Evolutionary conservation across 2,888 invertebrate genomes (phyloP), one percentile per base, ranked within the genome.

Genomic region (Agelastica alni): DNA sequence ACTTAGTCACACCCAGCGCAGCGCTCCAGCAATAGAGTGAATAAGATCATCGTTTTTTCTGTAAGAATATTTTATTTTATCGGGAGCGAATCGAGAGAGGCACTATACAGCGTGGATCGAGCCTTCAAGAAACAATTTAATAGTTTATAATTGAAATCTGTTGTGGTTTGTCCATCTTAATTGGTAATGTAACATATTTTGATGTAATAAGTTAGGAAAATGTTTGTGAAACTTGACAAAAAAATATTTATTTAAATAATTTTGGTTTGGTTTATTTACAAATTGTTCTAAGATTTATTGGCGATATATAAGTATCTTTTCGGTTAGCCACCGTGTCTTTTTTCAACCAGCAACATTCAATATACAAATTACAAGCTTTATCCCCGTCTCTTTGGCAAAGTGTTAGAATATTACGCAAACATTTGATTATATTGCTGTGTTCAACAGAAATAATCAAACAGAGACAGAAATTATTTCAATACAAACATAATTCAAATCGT

Each of bases 241-340:
- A 62, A 63, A 43, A 30, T 43, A n/a, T 43, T 43, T 4, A 16
- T 67, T 65, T 69, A 67, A 64, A 68, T 66, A 66, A 65, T 58
- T 61, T 48, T 49, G 44, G 12, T 53, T 58, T 51, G 57, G 62
- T 56, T 65, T 71, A 69, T 70, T 58, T 70, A 70, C 70, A 71
- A 70, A 70, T 70, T 70, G 63, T 66, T 62, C 69, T 71, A 69
- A 61, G 47, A 18, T 60, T 58, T 51, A 55, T 56, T 60, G 58
- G 59, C 59, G 55, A 56, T 52, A 53, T 49, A 55, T 52, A 45
- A 34, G 22, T 13, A 34, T 44, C 18, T 44, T 55, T 54, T 52
- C 55, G 51, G 49, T 44, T 58, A 47, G 53, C 42, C 48, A 51
- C 45, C 49, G 48, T 51, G 48, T 45, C 45, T 39, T 51, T 47